Conservation (phyloP, 1,140 invertebrate genomes). For the Papilio xuthus region DNA sequence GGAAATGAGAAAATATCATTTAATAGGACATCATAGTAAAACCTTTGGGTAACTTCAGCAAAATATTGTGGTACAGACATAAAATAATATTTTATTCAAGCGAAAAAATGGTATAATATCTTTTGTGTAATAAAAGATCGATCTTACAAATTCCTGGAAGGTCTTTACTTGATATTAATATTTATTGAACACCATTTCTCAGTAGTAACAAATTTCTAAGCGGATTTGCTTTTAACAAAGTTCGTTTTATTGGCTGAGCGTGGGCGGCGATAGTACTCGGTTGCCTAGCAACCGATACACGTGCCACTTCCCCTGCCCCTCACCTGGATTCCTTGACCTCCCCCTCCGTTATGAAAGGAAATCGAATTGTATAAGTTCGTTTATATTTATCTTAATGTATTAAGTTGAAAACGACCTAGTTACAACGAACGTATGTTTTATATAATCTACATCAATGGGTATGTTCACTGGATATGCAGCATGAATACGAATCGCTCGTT, state of each 20-base stretch:
- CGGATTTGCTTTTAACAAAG: conserved; percentile 20
- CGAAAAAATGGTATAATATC: not conserved
- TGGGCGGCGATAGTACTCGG: conserved; percentile 37
- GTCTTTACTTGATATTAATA: not conserved
- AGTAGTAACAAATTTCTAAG: conserved; percentile 6
- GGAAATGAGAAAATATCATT: no score
- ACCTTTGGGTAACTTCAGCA: no score
- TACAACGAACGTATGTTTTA: not conserved
- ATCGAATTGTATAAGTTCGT: not conserved
- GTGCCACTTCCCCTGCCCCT: conserved; percentile 38
- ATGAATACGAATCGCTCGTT: no score
- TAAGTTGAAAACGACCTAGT: not conserved
- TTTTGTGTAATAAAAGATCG: not conserved
- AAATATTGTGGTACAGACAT: no score
- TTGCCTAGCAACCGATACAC: conserved; percentile 53
- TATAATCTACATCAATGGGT: not conserved
- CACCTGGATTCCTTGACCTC: not conserved
- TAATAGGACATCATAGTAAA: no score
- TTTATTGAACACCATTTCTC: not conserved
- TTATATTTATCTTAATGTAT: not conserved
- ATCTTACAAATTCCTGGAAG: not conserved
- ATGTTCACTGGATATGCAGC: no score
- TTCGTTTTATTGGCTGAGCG: conserved; percentile 34
- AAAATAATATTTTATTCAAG: no score
- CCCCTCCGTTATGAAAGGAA: not conserved